Evolutionary conservation across 2,797 vertebrate species (phyloP).

Genomic region (Dermochelys coriacea): DNA sequence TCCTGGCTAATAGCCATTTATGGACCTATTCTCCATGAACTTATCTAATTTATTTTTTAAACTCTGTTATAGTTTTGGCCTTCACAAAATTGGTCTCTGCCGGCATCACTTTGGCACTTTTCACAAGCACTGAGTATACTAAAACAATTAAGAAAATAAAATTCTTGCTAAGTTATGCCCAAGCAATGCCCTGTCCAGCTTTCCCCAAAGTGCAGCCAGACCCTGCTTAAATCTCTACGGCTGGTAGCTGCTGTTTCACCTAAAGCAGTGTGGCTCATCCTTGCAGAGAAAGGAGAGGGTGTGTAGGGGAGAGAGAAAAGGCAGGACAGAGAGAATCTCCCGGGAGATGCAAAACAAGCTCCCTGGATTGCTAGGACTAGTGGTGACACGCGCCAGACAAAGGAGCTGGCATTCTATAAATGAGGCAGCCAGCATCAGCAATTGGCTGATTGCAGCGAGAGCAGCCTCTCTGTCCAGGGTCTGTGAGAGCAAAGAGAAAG

Average conservation of each 20-base stretch:
- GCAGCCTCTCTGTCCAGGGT: slow-evolving; percentile 16
- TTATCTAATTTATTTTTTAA: neutral
- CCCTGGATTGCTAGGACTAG: slow-evolving; percentile 76
- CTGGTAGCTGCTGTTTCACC: neutral
- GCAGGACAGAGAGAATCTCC: slow-evolving; percentile 71
- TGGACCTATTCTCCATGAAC: neutral
- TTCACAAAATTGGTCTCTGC: neutral
- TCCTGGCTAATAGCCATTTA: neutral
- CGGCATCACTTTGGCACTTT: neutral
- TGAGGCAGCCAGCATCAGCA: slow-evolving; percentile 62
- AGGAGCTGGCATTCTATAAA: slow-evolving; percentile 88
- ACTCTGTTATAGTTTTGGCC: neutral
- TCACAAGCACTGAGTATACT: neutral
- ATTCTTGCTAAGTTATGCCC: accelerated
- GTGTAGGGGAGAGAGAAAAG: neutral
- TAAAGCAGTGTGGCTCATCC: neutral
- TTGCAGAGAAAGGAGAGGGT: neutral
- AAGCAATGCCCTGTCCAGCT: neutral
- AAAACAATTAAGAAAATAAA: neutral
- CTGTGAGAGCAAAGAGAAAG: neutral
- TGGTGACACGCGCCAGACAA: slow-evolving; percentile 90
- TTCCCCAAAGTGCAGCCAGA: neutral
- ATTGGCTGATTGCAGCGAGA: slow-evolving; percentile 49
- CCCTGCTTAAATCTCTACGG: accelerated
- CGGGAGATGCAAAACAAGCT: slow-evolving; percentile 77